Evolutionary conservation across 2,888 invertebrate species (phyloP), one percentile per base, ranked within the genome.

Genomic region (Epistrophe grossulariae): DNA sequence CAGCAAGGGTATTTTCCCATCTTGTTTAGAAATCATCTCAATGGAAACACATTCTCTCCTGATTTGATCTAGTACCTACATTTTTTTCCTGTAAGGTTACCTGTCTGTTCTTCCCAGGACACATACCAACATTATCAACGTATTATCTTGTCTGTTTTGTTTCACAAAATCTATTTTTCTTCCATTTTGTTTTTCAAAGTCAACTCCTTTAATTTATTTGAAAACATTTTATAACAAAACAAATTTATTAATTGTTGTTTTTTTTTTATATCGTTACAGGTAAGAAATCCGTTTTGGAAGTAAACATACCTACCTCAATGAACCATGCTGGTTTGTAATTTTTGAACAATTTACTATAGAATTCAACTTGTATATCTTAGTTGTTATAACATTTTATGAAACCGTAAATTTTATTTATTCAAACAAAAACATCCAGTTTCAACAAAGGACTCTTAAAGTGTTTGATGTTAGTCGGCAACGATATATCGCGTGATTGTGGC

Each of bases 381-480:
- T 35, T 15, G 35, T 52, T 7, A 24, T 70, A 52, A 35, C 19
- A 11, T 40, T 40, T 70, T 17, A 55, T 55, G 24, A 38, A 40
- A 55, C 9, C 15, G 35, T 31, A 50, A 59, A 19, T 64, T 80
- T 84, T 76, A 80, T 80, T 80, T 38, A 84, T 64, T 71, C 43
- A 80, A 77, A 60, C 52, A 59, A 84, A 84, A 84, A 45, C 70
- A 74, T 66, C 24, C 64, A 50, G 28, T 50, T 70, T 62, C 64
- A 77, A 66, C 59, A 80, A 80, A 71, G 76, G 59, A 64, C 80
- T 19, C 68, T n/a, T 50, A 59, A 62, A 71, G 71, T 84, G 76
- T 68, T 85, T 82, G 73, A 82, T 85, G 85, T 78, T 78, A 45
- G 70, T 45, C 50, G 24, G 38, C 68, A 78, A 85, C 85, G 85